These are phyloP conservation scores for Drosophila silvestris DNA, from an alignment of 2,888 invertebrate species.

Conservation along the genomic window DNA sequence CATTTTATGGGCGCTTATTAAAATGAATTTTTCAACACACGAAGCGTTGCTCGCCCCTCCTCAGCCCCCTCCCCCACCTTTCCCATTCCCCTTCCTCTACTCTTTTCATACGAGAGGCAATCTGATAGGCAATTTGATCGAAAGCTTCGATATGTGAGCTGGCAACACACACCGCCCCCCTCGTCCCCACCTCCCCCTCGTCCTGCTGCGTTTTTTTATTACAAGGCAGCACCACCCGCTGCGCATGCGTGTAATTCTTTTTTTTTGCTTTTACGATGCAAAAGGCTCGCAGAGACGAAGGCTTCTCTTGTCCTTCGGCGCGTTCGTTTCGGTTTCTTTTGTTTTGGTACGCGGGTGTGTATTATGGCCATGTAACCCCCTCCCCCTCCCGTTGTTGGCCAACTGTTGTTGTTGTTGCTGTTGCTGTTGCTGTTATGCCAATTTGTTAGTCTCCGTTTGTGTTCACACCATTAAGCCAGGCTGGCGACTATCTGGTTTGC, in stretches of 20 bases:
- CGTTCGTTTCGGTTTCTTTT: slow-evolving; percentile 53
- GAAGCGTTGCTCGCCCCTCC: neutral
- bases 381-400: neutral
- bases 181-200: neutral
- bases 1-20: slow-evolving; percentile 85
- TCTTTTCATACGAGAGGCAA: slow-evolving; percentile 41
- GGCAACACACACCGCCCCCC: slow-evolving; percentile 3
- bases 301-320: slow-evolving; percentile 61
- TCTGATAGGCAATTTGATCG: slow-evolving; percentile 83
- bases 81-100: neutral
- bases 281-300: slow-evolving; percentile 6
- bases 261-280: slow-evolving; percentile 55
- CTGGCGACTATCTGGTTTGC: slow-evolving; percentile 38
- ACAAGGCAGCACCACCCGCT: slow-evolving; percentile 70
- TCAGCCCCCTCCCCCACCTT: neutral
- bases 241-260: slow-evolving; percentile 67
- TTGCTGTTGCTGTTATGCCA: slow-evolving; percentile 46
- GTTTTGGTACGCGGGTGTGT: slow-evolving; percentile 64
- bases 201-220: slow-evolving; percentile 49
- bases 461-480: slow-evolving; percentile 79
- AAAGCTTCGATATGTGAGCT: slow-evolving; percentile 81
- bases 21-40: slow-evolving; percentile 82
- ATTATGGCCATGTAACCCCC: neutral
- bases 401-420: slow-evolving; percentile 16
- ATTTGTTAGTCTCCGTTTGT: slow-evolving; percentile 69